These are phyloP conservation scores for Takifugu ocellatus DNA, from an alignment of 2,797 vertebrate genomes.

Conservation along the genomic window DNA sequence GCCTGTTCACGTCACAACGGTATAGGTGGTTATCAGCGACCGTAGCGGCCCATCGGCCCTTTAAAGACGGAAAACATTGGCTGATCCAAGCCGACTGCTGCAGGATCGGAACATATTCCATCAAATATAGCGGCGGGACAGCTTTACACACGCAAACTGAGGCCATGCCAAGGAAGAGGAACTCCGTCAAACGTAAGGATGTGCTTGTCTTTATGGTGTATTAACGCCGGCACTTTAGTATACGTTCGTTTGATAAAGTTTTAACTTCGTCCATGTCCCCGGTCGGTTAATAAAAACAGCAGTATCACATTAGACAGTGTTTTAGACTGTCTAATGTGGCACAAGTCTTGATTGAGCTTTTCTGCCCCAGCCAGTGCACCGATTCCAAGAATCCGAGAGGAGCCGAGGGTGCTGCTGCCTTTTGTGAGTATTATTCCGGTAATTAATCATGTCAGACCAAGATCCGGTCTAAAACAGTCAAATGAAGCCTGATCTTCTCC, in stretches of 20 bases:
- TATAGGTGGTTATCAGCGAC: too few relatives aligned
- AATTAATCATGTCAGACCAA: background rate
- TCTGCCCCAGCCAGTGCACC: constrained; percentile 15
- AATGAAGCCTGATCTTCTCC: background rate
- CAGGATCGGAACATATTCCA: too few relatives aligned
- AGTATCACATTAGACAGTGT: too few relatives aligned
- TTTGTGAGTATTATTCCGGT: constrained; percentile 56
- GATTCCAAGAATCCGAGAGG: constrained; percentile 15
- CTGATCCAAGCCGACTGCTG: too few relatives aligned
- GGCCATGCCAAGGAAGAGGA: constrained; percentile 40
- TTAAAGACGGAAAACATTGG: constrained; percentile 4
- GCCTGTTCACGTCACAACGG: background rate
- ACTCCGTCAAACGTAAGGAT: constrained; percentile 26
- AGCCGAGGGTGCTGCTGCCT: constrained; percentile 26
- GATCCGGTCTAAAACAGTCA: too few relatives aligned
- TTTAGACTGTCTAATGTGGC: too few relatives aligned
- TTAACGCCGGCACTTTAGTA: background rate
- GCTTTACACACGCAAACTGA: background rate
- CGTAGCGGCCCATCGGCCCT: background rate
- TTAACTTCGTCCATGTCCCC: too few relatives aligned
- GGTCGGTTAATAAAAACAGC: too few relatives aligned
- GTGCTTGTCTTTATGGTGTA: background rate
- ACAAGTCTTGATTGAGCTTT: background rate
- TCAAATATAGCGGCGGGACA: too few relatives aligned
- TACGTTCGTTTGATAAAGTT: too few relatives aligned